These are phyloP conservation scores for Phyllotis vaccarum DNA, from an alignment of 2,797 vertebrate species.

Conservation along the genomic window DNA sequence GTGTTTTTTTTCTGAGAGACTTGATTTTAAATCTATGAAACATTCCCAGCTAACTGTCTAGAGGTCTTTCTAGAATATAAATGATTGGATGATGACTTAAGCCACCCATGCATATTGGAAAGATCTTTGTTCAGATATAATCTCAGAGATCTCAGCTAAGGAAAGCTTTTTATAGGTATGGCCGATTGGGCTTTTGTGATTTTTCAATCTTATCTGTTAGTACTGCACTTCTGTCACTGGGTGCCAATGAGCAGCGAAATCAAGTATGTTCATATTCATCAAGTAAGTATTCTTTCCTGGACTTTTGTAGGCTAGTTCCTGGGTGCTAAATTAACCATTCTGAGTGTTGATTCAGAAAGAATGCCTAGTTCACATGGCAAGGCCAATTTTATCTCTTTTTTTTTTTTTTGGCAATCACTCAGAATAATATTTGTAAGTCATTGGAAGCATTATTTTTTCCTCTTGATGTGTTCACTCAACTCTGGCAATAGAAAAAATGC, in stretches of 20 bases:
- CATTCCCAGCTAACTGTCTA: constrained; percentile 63
- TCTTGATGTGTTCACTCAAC: constrained; percentile 72
- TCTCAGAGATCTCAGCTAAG: constrained; percentile 35
- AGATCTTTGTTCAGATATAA: constrained; percentile 54
- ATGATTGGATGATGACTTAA: constrained; percentile 64
- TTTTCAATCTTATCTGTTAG: constrained; percentile 44
- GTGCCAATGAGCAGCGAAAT: constrained; percentile 46
- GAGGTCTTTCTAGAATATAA: constrained; percentile 67
- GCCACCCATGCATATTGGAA: constrained; percentile 37
- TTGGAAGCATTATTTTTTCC: constrained; percentile 76
- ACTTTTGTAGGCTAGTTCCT: constrained; percentile 37
- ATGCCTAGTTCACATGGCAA: constrained; percentile 59
- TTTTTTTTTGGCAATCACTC: not conserved
- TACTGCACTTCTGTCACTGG: constrained; percentile 19
- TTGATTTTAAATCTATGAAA: constrained; percentile 71
- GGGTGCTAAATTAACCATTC: constrained; percentile 61
- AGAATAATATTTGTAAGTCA: not conserved
- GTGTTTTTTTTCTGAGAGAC: constrained; percentile 63
- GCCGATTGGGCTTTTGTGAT: constrained; percentile 50
- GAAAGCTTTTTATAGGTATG: constrained; percentile 59
- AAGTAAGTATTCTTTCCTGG: constrained; percentile 36
- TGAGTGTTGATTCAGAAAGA: constrained; percentile 60
- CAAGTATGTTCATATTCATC: constrained; percentile 59
- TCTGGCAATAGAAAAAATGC: constrained; percentile 65
- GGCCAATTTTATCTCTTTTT: not conserved